Evolutionary conservation across 2,888 invertebrate species (phyloP).

Genomic region (Adelphocoris suturalis): DNA sequence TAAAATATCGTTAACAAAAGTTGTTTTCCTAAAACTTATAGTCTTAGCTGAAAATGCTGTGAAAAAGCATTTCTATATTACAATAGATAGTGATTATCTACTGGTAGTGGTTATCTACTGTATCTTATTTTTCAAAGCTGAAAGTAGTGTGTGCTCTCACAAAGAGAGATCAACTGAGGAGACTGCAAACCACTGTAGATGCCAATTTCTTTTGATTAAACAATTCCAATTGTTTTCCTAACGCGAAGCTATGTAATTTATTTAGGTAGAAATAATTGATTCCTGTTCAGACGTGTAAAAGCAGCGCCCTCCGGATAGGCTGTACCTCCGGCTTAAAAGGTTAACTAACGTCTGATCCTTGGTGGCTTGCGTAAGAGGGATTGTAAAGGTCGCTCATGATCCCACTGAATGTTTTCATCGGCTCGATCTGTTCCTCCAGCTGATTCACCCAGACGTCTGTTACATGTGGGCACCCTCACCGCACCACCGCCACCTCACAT

Average conservation of each 20-base stretch:
- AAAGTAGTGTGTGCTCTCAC: no score
- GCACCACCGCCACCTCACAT: not conserved
- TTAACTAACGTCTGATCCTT: not conserved
- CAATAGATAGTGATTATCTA: no score
- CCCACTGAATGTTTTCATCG: conserved; percentile 12
- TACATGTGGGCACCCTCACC: not conserved
- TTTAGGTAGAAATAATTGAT: conserved; percentile 32
- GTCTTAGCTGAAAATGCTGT: no score
- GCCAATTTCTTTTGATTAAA: no score
- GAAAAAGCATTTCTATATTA: no score
- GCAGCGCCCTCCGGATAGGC: not conserved
- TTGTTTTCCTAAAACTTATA: no score
- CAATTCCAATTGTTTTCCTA: not conserved
- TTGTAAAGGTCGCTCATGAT: conserved; percentile 19
- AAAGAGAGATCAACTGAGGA: no score
- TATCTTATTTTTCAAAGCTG: no score
- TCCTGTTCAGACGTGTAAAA: conserved; percentile 11
- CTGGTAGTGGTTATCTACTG: no score
- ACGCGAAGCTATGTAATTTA: not conserved
- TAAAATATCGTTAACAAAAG: no score
- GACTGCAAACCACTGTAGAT: no score
- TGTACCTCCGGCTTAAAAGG: not conserved
- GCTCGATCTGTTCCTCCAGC: not conserved
- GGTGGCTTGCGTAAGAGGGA: not conserved
- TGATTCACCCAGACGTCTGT: conserved; percentile 9